These are phyloP conservation scores for Gambusia affinis DNA, from an alignment of 2,113 vertebrate species.

Conservation along the genomic window DNA sequence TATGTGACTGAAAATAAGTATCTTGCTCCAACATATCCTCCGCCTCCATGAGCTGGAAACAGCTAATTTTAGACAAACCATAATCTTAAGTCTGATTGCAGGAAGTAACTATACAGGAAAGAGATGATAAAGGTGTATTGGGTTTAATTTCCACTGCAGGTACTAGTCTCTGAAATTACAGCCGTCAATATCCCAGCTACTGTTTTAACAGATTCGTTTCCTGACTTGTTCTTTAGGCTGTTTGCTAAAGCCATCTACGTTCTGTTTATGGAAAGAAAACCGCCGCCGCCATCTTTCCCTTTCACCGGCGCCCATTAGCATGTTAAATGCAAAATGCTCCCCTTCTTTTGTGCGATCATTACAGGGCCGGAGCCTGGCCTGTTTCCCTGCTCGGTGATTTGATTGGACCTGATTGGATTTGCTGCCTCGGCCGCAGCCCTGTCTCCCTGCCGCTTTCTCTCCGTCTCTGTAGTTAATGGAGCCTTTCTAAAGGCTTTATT, in stretches of 20 bases:
- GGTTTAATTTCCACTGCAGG: background rate
- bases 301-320: conserved; percentile 2
- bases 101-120: background rate
- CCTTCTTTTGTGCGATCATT: conserved; percentile 16
- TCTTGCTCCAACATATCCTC: background rate
- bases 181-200: background rate
- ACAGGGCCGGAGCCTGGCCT: background rate
- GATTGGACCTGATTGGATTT: conserved; percentile 64
- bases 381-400: conserved; percentile 29
- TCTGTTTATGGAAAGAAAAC: conserved; percentile 4
- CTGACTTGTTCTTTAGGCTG: conserved; percentile 1
- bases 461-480: conserved; percentile 67
- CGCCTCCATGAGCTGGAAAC: background rate
- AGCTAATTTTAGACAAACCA: background rate
- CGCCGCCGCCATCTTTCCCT: conserved; percentile 13
- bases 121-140: background rate
- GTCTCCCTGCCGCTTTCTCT: conserved; percentile 41
- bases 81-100: background rate
- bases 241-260: conserved; percentile 4
- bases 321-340: conserved; percentile 24
- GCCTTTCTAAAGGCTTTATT: conserved; percentile 82
- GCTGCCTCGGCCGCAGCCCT: conserved; percentile 26
- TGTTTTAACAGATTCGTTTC: background rate
- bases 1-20: background rate
- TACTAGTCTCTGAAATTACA: background rate